Base-by-base conservation (phyloP, 2,888 invertebrate species). In the Trachelus stipa region DNA sequence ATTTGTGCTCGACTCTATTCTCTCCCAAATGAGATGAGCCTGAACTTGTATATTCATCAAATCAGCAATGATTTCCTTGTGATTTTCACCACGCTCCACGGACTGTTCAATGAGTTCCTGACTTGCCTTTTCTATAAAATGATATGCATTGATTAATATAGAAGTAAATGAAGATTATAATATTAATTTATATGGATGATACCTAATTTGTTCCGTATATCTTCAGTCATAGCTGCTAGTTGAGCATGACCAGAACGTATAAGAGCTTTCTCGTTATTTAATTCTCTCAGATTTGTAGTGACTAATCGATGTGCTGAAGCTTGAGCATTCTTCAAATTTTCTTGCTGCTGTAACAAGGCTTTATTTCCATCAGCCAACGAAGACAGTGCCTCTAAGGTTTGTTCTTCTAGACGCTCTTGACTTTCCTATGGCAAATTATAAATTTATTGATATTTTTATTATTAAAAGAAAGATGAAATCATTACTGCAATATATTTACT, bases 231-330 rank as follows among this genome's bases (percentile, higher is more conserved):
- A 31, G 91, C 83, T 12, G 93, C 91, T 34, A 95, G 89, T 81
- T 94, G 92, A 79, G 91, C 88, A 84, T 95, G 94, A 3, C 94
- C 94, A 34, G 93, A 90, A 40, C 93, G 91, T 80, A 95, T 94
- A 76, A 94, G 87, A 68, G 93, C 92, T 86, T 94, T 94, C 87
- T 95, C 95, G 77, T 93, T 91, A n/a, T 91, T 91, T 75, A 95
- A 88, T 77, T 93, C 92, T 77, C 92, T 91, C 77, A 95, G 92
- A 89, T 94, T 95, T 75, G 91, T 90, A 73, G 93, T 92, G 11
- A 94, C 91, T 30, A 93, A 89, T 73, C 92, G 88, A 81, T 94
- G 92, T 23, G 94, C 92, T 71, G 91, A 87, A 68, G 91, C 82
- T 81, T 93, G 93, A 4, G 93, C 93, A 77, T 90, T 90, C 81